Evolutionary conservation across 2,113 vertebrate species (phyloP).

Genomic region (Crypturellus undulatus): DNA sequence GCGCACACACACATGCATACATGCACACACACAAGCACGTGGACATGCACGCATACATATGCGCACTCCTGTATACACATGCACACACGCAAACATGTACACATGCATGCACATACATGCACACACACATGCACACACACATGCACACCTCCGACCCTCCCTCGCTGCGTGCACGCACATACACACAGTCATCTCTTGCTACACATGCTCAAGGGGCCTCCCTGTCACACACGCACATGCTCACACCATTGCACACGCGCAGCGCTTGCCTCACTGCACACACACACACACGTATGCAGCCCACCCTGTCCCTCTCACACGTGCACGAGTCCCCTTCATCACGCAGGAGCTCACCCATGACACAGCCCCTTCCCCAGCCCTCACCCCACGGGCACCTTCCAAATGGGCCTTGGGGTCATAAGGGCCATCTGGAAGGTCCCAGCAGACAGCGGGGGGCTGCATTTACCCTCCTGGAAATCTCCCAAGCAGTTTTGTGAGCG

Average conservation of each 20-base stretch:
- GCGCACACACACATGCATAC: background rate
- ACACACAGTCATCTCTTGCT: background rate
- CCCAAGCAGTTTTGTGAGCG: accelerated
- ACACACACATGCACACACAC: background rate
- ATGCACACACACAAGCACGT: background rate
- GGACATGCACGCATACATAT: no score
- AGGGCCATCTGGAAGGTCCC: background rate
- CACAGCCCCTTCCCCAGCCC: background rate
- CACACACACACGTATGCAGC: background rate
- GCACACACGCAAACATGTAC: no score
- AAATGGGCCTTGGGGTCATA: no score
- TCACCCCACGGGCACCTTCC: background rate
- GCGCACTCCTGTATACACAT: no score
- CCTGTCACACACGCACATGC: background rate
- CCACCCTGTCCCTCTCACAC: background rate
- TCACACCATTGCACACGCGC: background rate
- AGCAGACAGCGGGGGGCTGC: no score
- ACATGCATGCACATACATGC: background rate
- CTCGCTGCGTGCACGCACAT: no score
- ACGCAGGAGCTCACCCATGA: background rate
- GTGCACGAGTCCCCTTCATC: background rate
- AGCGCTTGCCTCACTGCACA: no score
- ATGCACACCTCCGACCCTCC: accelerated
- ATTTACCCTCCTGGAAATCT: background rate
- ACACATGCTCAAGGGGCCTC: background rate